Conservation (phyloP, 2,797 vertebrate genomes). For the Holocentrus rufus region DNA sequence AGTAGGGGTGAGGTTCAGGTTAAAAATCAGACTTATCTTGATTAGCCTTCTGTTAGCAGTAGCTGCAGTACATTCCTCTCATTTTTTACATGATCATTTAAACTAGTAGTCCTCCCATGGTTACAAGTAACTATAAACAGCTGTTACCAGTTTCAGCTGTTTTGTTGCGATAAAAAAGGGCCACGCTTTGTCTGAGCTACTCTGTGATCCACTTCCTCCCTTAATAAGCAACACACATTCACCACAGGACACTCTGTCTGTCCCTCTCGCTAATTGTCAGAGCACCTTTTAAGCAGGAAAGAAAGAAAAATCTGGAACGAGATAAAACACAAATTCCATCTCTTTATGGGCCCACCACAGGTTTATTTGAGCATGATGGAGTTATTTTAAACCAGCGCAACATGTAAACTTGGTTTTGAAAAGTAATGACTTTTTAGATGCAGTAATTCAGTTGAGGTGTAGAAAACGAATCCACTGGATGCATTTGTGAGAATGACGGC, state of each 20-base stretch:
- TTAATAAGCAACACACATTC: slow-evolving; percentile 77
- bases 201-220: slow-evolving; percentile 58
- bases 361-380: slow-evolving; percentile 52
- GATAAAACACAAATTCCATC: slow-evolving; percentile 74
- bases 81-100: not conserved
- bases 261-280: slow-evolving; percentile 70
- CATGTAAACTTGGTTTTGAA: slow-evolving; percentile 58
- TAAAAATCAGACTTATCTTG: slow-evolving; percentile 2
- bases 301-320: slow-evolving; percentile 67
- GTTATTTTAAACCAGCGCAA: slow-evolving; percentile 52
- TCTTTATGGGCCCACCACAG: slow-evolving; percentile 42
- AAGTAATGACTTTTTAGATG: slow-evolving; percentile 39
- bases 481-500: slow-evolving; percentile 3
- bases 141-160: slow-evolving; percentile 39
- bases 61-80: slow-evolving; percentile 5
- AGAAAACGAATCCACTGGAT: slow-evolving; percentile 7
- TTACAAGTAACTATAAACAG: slow-evolving; percentile 35
- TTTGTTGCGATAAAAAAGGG: slow-evolving; percentile 48
- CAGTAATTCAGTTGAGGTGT: slow-evolving; percentile 35
- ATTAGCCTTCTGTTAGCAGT: not conserved
- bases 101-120: slow-evolving; percentile 1
- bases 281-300: slow-evolving; percentile 67
- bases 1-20: not conserved
- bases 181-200: slow-evolving; percentile 54
- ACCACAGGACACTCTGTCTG: slow-evolving; percentile 69